phyloP scores from a whole-genome alignment of 2,797 vertebrate genomes.

The Pseudocheirus occidentalis region DNA sequence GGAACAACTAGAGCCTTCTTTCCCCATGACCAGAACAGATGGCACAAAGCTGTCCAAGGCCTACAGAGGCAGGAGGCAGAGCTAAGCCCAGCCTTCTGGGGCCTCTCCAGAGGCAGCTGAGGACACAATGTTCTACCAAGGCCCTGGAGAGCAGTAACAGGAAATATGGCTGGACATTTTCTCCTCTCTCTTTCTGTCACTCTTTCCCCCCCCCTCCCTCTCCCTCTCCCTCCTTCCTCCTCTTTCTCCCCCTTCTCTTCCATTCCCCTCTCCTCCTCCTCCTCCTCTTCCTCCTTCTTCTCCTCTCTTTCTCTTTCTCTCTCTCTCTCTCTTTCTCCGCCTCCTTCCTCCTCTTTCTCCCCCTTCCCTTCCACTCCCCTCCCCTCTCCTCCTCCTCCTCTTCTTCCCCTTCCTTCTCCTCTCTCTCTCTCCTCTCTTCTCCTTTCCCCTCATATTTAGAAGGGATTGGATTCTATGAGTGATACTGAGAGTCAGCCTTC shows the following conservation, averaged over 20 bases:
- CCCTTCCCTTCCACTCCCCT: no score
- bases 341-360: no score
- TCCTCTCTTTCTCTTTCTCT: no score
- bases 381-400: no score
- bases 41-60: not conserved
- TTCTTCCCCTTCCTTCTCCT: no score
- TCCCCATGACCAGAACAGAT: not conserved
- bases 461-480: not conserved
- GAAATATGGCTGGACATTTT: not conserved
- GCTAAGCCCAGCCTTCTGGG: not conserved
- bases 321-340: no score
- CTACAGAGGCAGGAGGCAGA: not conserved
- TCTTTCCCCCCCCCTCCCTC: not conserved
- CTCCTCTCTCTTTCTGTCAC: not conserved
- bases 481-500: not conserved
- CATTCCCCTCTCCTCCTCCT: rapidly evolving
- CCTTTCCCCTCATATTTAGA: not conserved
- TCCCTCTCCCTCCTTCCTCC: no score
- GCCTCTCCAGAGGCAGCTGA: no score
- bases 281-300: no score
- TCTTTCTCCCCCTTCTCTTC: rapidly evolving
- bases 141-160: not conserved
- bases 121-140: not conserved
- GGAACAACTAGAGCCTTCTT: not conserved
- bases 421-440: no score